Base-by-base conservation (phyloP, 2,797 vertebrate species). In the Takifugu rubripes region DNA sequence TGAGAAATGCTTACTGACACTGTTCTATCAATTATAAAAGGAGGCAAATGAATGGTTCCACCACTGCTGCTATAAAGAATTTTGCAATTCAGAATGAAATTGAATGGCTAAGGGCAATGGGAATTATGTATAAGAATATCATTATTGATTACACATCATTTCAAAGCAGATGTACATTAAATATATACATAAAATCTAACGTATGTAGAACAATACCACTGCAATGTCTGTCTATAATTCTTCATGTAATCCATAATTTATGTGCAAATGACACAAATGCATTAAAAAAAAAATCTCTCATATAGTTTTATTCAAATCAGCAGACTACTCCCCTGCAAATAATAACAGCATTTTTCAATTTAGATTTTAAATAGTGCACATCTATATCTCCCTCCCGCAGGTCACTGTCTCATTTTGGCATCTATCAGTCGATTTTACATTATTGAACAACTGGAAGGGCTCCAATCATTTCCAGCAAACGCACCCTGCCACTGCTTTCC, bases 401-500 rank as follows among this genome's bases (percentile, higher is more conserved):
- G 61, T 78, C 48, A 25, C 62, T 54, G 57, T 77, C 70, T 74
- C 49, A 59, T 72, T 81, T 81, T 77, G 68, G 71, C 71, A 69
- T 79, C 72, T 68, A 61, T 82, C 68, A 60, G 68, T 77, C 67
- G 66, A 60, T 62, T 79, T 69, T 51, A 60, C 42, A 11, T 74
- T 89, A 89, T 86, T 87, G 85, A 89, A 73, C 74, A 55, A 64
- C 83, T 91, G 88, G 89, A 90, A 80, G 78, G 74, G 73, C 52
- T 90, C 88, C 87, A 90, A 71, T 82, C 69, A 74, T 84, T 90
- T 90, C 87, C 88, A 87, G 89, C 84, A 89, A 91, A 83, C 54
- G 72, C 45, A 40, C 57, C 59, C 51, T 68, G 84, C 71, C 60
- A 54, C 72, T 61, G 70, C 66, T 74, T 91, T 91, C 87, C 90